Conservation (phyloP, 2,888 invertebrate species). For the Sarcophaga variegata region DNA sequence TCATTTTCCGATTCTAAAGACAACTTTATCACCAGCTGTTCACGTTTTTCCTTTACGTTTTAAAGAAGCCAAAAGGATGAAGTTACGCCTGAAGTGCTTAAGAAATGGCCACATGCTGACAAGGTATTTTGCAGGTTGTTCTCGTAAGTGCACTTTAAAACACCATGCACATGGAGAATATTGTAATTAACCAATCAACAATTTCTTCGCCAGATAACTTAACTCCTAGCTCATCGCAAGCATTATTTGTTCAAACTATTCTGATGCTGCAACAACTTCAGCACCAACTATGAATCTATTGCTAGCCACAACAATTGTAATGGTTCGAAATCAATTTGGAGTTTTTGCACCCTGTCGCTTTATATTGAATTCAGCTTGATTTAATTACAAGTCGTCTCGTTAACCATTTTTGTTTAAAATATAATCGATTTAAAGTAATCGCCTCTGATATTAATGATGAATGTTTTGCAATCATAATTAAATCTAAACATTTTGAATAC, state of each 20-base stretch:
- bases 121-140: constrained; percentile 59
- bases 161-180: constrained; percentile 61
- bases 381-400: neutral
- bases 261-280: no score
- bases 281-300: no score
- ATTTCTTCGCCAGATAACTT: neutral
- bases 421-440: neutral
- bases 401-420: constrained; percentile 5
- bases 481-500: neutral
- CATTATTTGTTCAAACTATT: constrained; percentile 17
- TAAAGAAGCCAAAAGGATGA: no score
- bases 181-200: no score
- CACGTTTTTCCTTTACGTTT: no score
- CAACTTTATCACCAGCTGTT: no score
- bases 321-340: no score
- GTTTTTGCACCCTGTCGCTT: no score
- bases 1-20: no score
- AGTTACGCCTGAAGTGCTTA: constrained; percentile 63
- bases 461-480: constrained; percentile 3
- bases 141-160: constrained; percentile 61
- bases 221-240: neutral
- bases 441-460: constrained; percentile 9
- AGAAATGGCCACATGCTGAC: constrained; percentile 61
- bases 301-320: no score
- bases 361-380: no score